Evolutionary conservation across 2,797 vertebrate species (phyloP).

Genomic region (Peromyscus aztecus): DNA sequence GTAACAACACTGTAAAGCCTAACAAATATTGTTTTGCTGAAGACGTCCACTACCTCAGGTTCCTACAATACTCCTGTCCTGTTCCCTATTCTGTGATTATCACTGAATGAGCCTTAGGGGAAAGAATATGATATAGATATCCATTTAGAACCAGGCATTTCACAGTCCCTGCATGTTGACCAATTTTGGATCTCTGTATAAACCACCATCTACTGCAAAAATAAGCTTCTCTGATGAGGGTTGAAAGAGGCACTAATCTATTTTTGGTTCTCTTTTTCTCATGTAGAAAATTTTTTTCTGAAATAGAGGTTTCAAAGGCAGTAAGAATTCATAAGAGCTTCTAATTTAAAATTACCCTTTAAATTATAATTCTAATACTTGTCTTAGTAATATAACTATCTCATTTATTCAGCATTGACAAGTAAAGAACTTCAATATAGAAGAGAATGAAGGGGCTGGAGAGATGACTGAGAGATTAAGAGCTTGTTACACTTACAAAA

Average conservation of each 20-base stretch:
- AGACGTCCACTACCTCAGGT: not conserved
- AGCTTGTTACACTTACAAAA: not conserved
- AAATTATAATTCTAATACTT: not conserved
- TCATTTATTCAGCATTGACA: constrained; percentile 35
- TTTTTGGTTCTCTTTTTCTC: not conserved
- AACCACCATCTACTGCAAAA: not conserved
- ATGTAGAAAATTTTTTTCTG: not conserved
- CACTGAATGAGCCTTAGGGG: not conserved
- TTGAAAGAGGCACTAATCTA: not conserved
- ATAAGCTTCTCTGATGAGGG: not conserved
- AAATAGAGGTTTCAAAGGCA: constrained; percentile 20
- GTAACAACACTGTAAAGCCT: not conserved
- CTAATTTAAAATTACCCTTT: not conserved
- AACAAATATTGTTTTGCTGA: not conserved
- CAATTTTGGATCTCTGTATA: not conserved
- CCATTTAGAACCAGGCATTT: not conserved
- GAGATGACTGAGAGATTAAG: not conserved
- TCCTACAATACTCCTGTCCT: not conserved
- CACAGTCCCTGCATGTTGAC: not conserved
- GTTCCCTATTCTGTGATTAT: not conserved
- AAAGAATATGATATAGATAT: not conserved
- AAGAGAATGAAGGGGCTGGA: not conserved
- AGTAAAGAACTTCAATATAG: not conserved
- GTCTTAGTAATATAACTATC: not conserved
- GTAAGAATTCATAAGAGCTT: not conserved